These are phyloP conservation scores for Copidosoma aretas DNA, from an alignment of 2,888 invertebrate species.

Conservation along the genomic window DNA sequence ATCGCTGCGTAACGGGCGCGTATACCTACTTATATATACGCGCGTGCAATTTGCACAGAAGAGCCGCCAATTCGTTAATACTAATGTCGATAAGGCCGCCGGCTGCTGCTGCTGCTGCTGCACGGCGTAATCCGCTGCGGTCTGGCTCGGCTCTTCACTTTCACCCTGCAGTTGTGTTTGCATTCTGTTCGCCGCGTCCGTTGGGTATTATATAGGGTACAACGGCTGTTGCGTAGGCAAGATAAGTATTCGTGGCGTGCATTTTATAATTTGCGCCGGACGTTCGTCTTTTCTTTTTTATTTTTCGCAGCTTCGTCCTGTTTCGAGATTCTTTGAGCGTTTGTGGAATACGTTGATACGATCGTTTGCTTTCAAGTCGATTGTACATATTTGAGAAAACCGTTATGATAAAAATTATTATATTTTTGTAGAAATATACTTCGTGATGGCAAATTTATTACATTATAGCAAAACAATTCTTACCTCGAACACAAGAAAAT, in stretches of 20 bases:
- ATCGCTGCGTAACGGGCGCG: not conserved
- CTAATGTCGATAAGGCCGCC: not conserved
- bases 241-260: not conserved
- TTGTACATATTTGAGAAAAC: too few species aligned
- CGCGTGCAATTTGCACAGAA: not conserved
- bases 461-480: too few species aligned
- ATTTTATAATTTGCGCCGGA: not conserved
- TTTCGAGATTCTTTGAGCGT: too few species aligned
- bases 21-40: not conserved
- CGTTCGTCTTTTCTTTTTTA: not conserved
- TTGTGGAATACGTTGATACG: too few species aligned
- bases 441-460: too few species aligned
- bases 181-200: not conserved
- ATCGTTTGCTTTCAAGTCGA: too few species aligned
- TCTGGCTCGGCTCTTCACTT: conserved; percentile 8
- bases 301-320: too few species aligned
- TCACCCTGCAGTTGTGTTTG: not conserved
- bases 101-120: not conserved
- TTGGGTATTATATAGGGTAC: too few species aligned
- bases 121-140: not conserved
- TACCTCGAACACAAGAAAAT: too few species aligned
- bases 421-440: too few species aligned
- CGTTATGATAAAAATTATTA: too few species aligned
- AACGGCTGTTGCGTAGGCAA: not conserved
- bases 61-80: conserved; percentile 4